Base-by-base conservation (phyloP, 2,113 vertebrate species). In the Rhinoptilus africanus region DNA sequence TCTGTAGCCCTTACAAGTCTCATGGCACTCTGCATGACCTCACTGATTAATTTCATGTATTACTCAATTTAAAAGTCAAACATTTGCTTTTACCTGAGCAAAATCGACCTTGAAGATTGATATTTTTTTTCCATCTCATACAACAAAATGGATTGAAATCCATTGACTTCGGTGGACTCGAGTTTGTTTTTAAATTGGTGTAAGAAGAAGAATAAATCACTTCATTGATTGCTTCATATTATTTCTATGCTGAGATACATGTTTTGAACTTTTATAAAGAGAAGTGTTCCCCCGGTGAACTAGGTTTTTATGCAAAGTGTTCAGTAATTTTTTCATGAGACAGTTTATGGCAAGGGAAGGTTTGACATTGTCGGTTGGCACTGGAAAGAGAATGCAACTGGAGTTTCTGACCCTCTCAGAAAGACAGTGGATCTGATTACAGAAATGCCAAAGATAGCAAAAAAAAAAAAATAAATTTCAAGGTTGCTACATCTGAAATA, bases 401-500 rank as follows among this genome's bases (percentile, higher is more conserved):
- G 27, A 68, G 37, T 54, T 87, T 85, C 37, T 68, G n/a, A 34
- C 35, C 14, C n/a, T 47, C 54, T 81, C 53, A 39, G 15, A 68
- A 72, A 17, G 43, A 76, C 21, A 63, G 37, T 20, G n/a, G 3
- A 59, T 60, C 67, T 23, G 45, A 47, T 23, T 43, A 72, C 17
- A 47, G 59, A 89, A 50, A 45, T 56, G 30, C 30, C 32, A n/a
- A 78, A 54, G 26, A 54, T 47, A 78, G 28, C 20, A 72, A 17
- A 0, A 0, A 56, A 47, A 72, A 54, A 26, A 0, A 0, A 56
- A 47, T 66, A 54, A 26, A 51, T 5, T 7, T 43, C 30, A 71
- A 37, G 24, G 47, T 53, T 83, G 21, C 57, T 60, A 73, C 26
- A 67, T 73, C n/a, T 53, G 21, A 84, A 84, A 66, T 41, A 53